A percentile compares a stretch with the other conserved stretches of the same genome.
Evolutionary conservation across 1,140 invertebrate genomes (phyloP).

Genomic region (Danaus melanippus): DNA sequence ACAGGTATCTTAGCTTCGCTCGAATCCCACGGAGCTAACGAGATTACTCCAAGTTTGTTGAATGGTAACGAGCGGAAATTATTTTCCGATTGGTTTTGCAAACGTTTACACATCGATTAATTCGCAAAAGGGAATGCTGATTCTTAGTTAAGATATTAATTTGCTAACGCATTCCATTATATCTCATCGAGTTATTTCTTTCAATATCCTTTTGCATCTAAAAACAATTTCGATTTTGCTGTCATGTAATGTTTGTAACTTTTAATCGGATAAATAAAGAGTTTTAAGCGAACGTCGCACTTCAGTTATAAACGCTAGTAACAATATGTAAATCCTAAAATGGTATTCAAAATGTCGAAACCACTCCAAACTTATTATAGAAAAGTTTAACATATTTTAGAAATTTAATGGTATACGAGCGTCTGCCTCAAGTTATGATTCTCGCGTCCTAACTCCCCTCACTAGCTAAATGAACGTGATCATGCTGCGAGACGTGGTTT

Average conservation of each 20-base stretch:
- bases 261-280: no score
- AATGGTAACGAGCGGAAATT: slow-evolving; percentile 11
- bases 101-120: slow-evolving; percentile 6
- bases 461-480: no score
- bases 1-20: no score
- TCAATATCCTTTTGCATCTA: no score
- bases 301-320: no score
- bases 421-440: background rate
- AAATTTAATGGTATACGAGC: slow-evolving; percentile 3
- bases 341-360: slow-evolving; percentile 1
- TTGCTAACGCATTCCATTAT: no score
- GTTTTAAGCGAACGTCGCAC: no score
- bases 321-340: background rate
- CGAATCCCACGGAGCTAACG: slow-evolving; percentile 1
- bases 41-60: slow-evolving; percentile 8
- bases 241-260: no score
- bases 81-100: slow-evolving; percentile 19
- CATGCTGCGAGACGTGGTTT: no score
- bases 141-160: background rate
- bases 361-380: background rate
- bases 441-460: background rate
- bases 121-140: slow-evolving; percentile 10
- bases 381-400: slow-evolving; percentile 1
- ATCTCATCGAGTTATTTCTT: no score
- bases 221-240: no score